Evolutionary conservation across 2,888 invertebrate genomes (phyloP).

Genomic region (Miltochrista miniata): DNA sequence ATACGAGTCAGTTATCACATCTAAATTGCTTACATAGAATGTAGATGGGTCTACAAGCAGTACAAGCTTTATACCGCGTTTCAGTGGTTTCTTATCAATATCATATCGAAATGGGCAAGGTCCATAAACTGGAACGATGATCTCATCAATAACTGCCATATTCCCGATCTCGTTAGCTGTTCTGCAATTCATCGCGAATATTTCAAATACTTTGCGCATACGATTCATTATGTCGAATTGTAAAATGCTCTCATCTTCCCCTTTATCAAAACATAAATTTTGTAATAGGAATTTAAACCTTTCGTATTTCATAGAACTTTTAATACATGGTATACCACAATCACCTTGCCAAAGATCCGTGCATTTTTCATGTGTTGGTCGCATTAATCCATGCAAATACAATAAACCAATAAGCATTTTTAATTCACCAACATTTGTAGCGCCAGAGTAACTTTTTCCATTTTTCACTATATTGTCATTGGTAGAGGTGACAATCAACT

Average conservation of each 20-base stretch:
- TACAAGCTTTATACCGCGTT: constrained; percentile 69
- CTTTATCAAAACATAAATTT: constrained; percentile 65
- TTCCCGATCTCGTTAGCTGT: constrained; percentile 59
- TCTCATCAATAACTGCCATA: constrained; percentile 69
- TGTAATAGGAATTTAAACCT: constrained; percentile 68
- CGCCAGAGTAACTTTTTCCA: constrained; percentile 33
- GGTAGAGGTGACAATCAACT: constrained; percentile 67
- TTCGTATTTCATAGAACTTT: constrained; percentile 62
- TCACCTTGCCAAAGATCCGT: constrained; percentile 69
- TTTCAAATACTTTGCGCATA: constrained; percentile 73
- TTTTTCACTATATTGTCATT: constrained; percentile 63
- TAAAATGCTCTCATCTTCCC: constrained; percentile 50
- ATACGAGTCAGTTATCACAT: constrained; percentile 69
- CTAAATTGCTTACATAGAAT: constrained; percentile 72
- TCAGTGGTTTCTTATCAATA: constrained; percentile 64
- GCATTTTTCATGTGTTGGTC: constrained; percentile 66
- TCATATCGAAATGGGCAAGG: constrained; percentile 73
- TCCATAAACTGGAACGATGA: constrained; percentile 69
- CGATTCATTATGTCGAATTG: constrained; percentile 68
- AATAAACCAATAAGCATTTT: constrained; percentile 71
- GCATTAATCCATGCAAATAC: constrained; percentile 72
- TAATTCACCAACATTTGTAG: constrained; percentile 62
- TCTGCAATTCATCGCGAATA: constrained; percentile 74
- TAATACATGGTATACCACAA: constrained; percentile 60
- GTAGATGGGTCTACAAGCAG: constrained; percentile 67